Evolutionary conservation across 2,113 vertebrate genomes (phyloP).

Genomic region (Podarcis raffonei): DNA sequence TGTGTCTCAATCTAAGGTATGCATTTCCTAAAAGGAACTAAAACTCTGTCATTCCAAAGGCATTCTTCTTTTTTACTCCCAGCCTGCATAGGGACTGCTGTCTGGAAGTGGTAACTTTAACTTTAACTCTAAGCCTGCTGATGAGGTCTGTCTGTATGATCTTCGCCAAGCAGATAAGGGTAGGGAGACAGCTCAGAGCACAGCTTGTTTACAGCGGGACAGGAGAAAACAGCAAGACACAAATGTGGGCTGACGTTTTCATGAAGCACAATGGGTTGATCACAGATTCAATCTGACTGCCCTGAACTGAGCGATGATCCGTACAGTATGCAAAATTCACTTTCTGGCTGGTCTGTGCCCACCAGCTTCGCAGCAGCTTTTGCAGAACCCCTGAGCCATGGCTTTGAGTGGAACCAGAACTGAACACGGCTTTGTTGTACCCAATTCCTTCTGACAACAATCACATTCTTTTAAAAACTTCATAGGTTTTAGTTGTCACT

Average conservation of each 20-base stretch:
- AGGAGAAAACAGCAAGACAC: slow-evolving; percentile 91
- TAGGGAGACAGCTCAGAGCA: slow-evolving; percentile 83
- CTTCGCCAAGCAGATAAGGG: slow-evolving; percentile 72
- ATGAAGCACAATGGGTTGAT: slow-evolving; percentile 96
- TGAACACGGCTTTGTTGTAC: slow-evolving; percentile 83
- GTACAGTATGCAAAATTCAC: slow-evolving; percentile 99
- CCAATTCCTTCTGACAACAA: slow-evolving; percentile 95
- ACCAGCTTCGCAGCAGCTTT: slow-evolving; percentile 90
- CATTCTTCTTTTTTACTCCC: slow-evolving; percentile 77
- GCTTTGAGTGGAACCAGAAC: slow-evolving; percentile 90
- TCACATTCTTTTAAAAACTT: slow-evolving; percentile 92
- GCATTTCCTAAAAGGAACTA: slow-evolving; percentile 72
- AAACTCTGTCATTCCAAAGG: slow-evolving; percentile 79
- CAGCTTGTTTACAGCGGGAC: slow-evolving; percentile 90
- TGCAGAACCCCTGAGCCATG: slow-evolving; percentile 82
- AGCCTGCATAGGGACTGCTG: slow-evolving; percentile 72
- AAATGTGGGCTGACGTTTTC: slow-evolving; percentile 98
- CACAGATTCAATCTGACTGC: slow-evolving; percentile 97
- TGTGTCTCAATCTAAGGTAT: slow-evolving; percentile 74
- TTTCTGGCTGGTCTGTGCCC: slow-evolving; percentile 95
- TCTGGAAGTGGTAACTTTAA: slow-evolving; percentile 81
- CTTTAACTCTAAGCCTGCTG: slow-evolving; percentile 76
- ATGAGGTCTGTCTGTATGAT: slow-evolving; percentile 80
- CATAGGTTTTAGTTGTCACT: slow-evolving; percentile 87
- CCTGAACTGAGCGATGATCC: slow-evolving; percentile 98